Evolutionary conservation across 2,113 vertebrate species (phyloP), one percentile per base, ranked within the genome.

Genomic region (Campylomormyrus numenius): DNA sequence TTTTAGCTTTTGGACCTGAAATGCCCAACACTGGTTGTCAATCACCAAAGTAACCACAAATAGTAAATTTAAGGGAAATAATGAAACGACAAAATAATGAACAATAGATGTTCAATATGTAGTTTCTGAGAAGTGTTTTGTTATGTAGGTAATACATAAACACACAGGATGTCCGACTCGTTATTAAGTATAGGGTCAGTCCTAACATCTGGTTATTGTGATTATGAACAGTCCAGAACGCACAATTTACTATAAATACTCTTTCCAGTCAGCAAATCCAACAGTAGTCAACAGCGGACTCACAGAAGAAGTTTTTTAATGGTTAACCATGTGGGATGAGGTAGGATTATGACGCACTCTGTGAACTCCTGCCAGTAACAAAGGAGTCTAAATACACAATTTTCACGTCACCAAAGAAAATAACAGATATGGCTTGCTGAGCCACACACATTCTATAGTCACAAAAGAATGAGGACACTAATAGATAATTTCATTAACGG

Each of bases 251-350:
- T 15, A 35, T 87, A 35, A 39, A 87, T 53, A 10, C 31, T 87
- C 48, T 53, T 35, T 35, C 50, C 85, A 87, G 85, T 9, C 39
- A n/a, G 15, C 10, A 62, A 58, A 88, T 42, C 35, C 56, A 24
- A 66, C 53, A 46, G 3, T 17, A 45, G 3, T 46, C 56, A 42
- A 66, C 56, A 53, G 86, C 49, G 66, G 27, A 88, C 83, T 87
- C 49, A 24, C 66, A 90, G 46, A 66, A 74, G 11, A n/a, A 87
- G 27, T 13, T 19, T 49, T 87, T 80, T 77, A 77, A 87, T 90
- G 48, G 85, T 88, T 90, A 90, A 88, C 49, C 21, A 10, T 77
- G 62, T 52, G 17, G 85, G 35, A 62, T 39, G 15, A 3, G 11
- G 46, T 46, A 56, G 42, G 52, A 45, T 42, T 35, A 39, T 21